Evolutionary conservation across 2,113 vertebrate genomes (phyloP).

Genomic region (Charadrius vociferus): DNA sequence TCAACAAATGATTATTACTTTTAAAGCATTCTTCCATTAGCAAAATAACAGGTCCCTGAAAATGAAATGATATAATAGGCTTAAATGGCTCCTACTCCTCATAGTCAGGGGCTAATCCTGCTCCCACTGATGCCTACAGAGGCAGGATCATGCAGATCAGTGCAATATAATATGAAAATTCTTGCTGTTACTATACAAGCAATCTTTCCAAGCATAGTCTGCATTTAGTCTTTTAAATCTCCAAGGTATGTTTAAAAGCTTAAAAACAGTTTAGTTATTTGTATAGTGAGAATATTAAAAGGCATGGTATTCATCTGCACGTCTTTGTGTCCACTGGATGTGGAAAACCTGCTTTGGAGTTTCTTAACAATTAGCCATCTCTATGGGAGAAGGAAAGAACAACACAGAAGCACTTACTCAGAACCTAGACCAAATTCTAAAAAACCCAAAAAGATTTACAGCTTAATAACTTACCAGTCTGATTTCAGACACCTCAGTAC

Average conservation of each 20-base stretch:
- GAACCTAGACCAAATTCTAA: neutral
- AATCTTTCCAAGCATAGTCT: slow-evolving; percentile 25
- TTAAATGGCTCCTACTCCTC: slow-evolving; percentile 37
- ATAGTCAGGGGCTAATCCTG: slow-evolving; percentile 33
- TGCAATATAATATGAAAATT: slow-evolving; percentile 52
- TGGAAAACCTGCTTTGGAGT: neutral
- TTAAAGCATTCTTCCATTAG: slow-evolving; percentile 56
- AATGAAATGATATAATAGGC: slow-evolving; percentile 9
- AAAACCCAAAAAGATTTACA: neutral
- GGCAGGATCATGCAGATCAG: slow-evolving; percentile 49
- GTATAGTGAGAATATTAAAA: slow-evolving; percentile 17
- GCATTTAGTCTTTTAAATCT: slow-evolving; percentile 29
- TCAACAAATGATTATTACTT: slow-evolving; percentile 20
- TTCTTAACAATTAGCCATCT: neutral
- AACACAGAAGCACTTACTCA: neutral
- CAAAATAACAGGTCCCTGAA: slow-evolving; percentile 70
- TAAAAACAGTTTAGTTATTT: neutral
- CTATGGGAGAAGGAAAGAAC: neutral
- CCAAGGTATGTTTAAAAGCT: slow-evolving; percentile 18
- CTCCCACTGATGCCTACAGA: neutral
- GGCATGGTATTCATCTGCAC: neutral
- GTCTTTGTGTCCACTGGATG: neutral
- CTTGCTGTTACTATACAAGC: slow-evolving; percentile 48
- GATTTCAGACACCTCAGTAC: slow-evolving; percentile 3
- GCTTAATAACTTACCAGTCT: neutral